phyloP scores from a whole-genome alignment of 2,113 vertebrate genomes.

The Grallaria varia region DNA sequence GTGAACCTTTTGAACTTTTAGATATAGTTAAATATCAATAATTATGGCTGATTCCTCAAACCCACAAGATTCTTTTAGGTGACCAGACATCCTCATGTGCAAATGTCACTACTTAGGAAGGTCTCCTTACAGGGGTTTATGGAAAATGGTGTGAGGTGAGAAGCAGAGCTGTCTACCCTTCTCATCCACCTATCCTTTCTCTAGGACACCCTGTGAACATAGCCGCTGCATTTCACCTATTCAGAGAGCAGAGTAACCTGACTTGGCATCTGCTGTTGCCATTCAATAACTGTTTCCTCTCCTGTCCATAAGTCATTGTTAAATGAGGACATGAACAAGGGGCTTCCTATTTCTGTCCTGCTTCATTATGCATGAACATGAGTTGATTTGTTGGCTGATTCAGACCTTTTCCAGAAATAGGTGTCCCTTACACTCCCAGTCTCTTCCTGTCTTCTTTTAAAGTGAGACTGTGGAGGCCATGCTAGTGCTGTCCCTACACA shows the following conservation, averaged over 20 bases:
- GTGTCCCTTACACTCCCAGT: neutral
- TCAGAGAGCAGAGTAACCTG: neutral
- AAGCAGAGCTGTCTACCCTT: neutral
- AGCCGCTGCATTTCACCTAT: neutral
- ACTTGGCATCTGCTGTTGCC: neutral
- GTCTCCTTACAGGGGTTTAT: neutral
- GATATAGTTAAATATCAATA: neutral
- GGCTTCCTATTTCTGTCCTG: constrained; percentile 7
- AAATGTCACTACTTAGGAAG: neutral
- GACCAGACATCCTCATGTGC: neutral
- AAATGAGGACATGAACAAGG: neutral
- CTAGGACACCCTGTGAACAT: neutral
- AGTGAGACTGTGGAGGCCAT: neutral
- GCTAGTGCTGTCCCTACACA: neutral
- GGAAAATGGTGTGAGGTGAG: neutral
- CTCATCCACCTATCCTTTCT: neutral
- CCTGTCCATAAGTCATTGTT: neutral
- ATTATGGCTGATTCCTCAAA: neutral
- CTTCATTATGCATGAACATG: neutral
- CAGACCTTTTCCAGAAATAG: neutral
- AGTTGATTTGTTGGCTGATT: neutral
- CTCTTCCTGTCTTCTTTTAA: neutral
- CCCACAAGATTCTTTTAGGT: neutral
- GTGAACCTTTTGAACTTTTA: neutral
- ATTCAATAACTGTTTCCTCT: neutral